phyloP scores from a whole-genome alignment of 2,113 vertebrate species.

The Galemys pyrenaicus region DNA sequence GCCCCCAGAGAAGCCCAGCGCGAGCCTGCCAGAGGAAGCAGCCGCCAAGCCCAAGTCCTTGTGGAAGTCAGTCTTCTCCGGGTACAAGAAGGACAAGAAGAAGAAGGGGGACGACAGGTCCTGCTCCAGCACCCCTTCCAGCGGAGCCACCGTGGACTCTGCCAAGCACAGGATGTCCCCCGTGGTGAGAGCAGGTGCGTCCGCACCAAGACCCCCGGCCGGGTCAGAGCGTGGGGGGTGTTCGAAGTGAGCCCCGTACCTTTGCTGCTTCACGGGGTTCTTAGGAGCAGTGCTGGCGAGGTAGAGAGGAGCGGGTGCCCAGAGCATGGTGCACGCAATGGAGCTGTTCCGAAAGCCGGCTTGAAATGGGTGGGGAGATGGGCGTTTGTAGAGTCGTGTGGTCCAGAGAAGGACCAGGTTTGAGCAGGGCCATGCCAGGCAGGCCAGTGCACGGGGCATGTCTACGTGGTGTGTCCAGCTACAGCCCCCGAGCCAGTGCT shows the following conservation, averaged over 20 bases:
- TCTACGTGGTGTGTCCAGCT: neutral
- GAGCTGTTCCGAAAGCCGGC: neutral
- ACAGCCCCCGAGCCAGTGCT: neutral
- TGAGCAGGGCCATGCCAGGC: neutral
- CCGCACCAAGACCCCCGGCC: fast-evolving
- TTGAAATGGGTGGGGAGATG: neutral
- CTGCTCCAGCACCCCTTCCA: slow-evolving; percentile 94
- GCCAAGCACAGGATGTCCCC: slow-evolving; percentile 88
- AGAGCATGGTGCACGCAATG: no score
- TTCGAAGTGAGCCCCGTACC: neutral
- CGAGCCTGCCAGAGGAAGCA: slow-evolving; percentile 84
- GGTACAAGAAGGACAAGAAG: slow-evolving; percentile 98
- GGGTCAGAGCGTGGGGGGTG: neutral
- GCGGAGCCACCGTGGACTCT: slow-evolving; percentile 92
- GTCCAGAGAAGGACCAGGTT: neutral
- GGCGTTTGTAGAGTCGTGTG: neutral
- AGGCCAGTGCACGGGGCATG: neutral
- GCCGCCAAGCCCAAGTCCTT: slow-evolving; percentile 93
- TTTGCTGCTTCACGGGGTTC: neutral
- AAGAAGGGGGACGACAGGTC: slow-evolving; percentile 93
- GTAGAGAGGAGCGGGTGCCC: no score
- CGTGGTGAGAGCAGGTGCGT: slow-evolving; percentile 87
- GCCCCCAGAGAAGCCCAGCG: slow-evolving; percentile 84
- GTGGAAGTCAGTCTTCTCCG: slow-evolving; percentile 98
- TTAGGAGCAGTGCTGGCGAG: neutral